phyloP scores from a whole-genome alignment of 30 jellyfish, hydroid and myxozoan species.

The Aurelia sp. region DNA sequence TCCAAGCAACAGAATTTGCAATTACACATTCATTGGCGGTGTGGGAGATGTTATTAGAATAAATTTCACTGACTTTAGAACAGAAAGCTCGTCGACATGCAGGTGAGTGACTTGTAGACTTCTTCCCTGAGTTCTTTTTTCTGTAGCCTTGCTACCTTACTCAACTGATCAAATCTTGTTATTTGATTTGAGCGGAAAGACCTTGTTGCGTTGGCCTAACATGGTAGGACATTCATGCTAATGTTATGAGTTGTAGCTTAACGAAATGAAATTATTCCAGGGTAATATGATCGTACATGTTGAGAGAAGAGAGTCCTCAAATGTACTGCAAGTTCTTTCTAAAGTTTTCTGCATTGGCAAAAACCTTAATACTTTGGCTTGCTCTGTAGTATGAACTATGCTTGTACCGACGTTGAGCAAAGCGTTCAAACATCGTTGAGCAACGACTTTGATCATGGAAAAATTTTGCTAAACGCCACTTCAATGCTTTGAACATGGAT shows the following conservation, averaged over 20 bases:
- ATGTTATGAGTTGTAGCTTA: no score
- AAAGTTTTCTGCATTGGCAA: no score
- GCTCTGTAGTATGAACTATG: neutral
- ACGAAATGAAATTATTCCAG: no score
- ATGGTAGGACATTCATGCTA: no score
- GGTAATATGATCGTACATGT: no score
- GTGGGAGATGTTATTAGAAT: constrained; percentile 38
- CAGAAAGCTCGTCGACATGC: constrained; percentile 47
- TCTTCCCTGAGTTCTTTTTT: neutral
- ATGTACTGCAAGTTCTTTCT: no score
- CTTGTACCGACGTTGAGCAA: no score
- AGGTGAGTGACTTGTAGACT: constrained; percentile 8
- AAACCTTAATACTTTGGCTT: neutral
- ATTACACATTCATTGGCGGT: constrained; percentile 58
- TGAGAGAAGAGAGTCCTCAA: no score
- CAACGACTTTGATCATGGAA: no score
- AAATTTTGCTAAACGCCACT: no score
- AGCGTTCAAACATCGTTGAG: no score
- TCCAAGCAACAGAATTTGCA: constrained; percentile 57
- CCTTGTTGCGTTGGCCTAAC: neutral
- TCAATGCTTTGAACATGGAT: no score
- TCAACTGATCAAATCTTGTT: neutral
- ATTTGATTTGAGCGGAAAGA: neutral
- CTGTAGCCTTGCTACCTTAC: neutral
- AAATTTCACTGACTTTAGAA: constrained; percentile 50